These are phyloP conservation scores for Anhinga rufa DNA, from an alignment of 2,113 vertebrate genomes.

Conservation along the genomic window DNA sequence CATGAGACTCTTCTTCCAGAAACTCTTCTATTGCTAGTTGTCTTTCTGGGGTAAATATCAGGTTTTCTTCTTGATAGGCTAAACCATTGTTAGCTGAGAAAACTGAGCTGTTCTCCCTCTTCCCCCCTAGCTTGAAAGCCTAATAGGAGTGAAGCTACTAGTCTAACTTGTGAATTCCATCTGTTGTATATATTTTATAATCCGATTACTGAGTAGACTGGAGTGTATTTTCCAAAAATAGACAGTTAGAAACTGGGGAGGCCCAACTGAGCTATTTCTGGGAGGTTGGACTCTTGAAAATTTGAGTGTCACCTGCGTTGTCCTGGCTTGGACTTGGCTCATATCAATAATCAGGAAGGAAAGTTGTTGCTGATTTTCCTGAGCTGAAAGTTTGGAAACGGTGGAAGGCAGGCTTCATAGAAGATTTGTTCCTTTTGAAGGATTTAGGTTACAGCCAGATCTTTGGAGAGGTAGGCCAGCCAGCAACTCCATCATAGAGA, in stretches of 20 bases:
- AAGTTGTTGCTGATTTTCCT: not conserved
- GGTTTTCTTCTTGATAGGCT: not conserved
- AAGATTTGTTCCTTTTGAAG: not conserved
- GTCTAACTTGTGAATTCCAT: not conserved
- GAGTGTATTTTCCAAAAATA: not conserved
- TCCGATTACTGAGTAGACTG: no score
- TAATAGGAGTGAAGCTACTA: not conserved
- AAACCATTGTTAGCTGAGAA: accelerated
- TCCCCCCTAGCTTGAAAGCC: not conserved
- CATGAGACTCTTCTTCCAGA: not conserved
- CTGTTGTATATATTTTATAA: not conserved
- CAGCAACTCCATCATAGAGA: accelerated
- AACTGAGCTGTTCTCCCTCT: not conserved
- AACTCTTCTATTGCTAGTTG: not conserved
- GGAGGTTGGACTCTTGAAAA: not conserved
- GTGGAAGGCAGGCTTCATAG: accelerated
- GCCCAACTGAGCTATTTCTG: not conserved
- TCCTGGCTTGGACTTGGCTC: not conserved
- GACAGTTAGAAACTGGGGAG: not conserved
- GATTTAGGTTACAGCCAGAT: not conserved
- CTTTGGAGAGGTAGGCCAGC: not conserved
- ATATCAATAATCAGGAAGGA: not conserved
- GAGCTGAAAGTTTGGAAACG: not conserved
- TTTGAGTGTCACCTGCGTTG: not conserved
- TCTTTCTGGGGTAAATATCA: not conserved